These are phyloP conservation scores for Coenonympha glycerion DNA, from an alignment of 2,888 invertebrate species.

Conservation along the genomic window DNA sequence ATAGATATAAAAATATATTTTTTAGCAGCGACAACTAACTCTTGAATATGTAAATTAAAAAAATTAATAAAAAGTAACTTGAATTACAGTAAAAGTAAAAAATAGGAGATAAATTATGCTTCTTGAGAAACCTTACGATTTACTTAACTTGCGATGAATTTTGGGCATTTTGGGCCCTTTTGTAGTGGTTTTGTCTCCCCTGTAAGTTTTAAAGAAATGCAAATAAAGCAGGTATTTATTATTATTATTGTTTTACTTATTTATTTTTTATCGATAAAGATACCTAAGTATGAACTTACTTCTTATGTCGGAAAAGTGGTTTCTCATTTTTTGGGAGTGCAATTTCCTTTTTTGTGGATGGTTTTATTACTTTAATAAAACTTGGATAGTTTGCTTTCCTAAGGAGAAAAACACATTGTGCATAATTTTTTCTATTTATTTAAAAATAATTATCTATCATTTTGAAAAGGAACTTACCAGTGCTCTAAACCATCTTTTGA, in stretches of 20 bases:
- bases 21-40: no score
- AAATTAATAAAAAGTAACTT: no score
- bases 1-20: no score
- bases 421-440: no score
- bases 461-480: conserved; percentile 17
- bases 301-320: neutral
- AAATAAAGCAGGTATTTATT: no score
- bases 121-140: no score
- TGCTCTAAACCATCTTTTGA: conserved; percentile 13
- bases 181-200: conserved; percentile 2
- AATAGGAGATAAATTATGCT: no score
- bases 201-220: no score
- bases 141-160: neutral
- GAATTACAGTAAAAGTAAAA: no score
- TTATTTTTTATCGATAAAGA: no score
- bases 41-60: no score
- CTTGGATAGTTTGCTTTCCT: conserved; percentile 10
- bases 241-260: no score
- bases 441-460: neutral
- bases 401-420: neutral
- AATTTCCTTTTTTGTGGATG: neutral
- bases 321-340: neutral
- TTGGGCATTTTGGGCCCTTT: conserved; percentile 17
- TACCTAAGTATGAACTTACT: neutral
- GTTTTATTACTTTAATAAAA: neutral